phyloP scores from a whole-genome alignment of 2,888 invertebrate genomes.

The Andrena camellia region DNA sequence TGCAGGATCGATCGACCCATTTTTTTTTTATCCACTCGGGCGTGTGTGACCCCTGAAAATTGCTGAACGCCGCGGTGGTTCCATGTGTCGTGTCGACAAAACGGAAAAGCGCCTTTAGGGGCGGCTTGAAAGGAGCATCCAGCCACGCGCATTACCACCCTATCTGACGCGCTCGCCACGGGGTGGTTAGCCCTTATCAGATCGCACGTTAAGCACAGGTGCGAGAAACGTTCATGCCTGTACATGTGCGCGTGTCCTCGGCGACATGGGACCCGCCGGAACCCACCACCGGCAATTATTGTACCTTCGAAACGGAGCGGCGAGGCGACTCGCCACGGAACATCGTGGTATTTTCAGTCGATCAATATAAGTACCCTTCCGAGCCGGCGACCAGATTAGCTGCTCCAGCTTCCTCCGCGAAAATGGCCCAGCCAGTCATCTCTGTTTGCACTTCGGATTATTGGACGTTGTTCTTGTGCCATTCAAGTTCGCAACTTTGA shows the following conservation, averaged over 20 bases:
- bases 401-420: conserved; percentile 23
- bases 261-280: conserved; percentile 3
- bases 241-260: conserved; percentile 1
- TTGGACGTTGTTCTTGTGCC: background rate
- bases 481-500: background rate
- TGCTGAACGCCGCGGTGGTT: conserved; percentile 12
- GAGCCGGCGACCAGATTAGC: conserved; percentile 35
- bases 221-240: conserved; percentile 66
- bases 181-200: conserved; percentile 81
- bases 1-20: too few species aligned
- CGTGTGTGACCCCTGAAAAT: background rate
- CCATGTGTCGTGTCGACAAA: conserved; percentile 64
- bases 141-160: conserved; percentile 78
- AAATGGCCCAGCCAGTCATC: conserved; percentile 1
- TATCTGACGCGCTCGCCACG: conserved; percentile 71
- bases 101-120: conserved; percentile 78
- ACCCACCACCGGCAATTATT: conserved; percentile 40
- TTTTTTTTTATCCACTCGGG: too few species aligned
- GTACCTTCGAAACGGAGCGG: conserved; percentile 27
- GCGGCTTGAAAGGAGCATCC: conserved; percentile 80
- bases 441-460: background rate
- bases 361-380: conserved; percentile 55
- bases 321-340: conserved; percentile 25
- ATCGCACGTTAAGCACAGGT: conserved; percentile 78
- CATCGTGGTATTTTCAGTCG: conserved; percentile 53